Base-by-base conservation (phyloP, 1,140 invertebrate genomes). In the Argopecten irradians region DNA sequence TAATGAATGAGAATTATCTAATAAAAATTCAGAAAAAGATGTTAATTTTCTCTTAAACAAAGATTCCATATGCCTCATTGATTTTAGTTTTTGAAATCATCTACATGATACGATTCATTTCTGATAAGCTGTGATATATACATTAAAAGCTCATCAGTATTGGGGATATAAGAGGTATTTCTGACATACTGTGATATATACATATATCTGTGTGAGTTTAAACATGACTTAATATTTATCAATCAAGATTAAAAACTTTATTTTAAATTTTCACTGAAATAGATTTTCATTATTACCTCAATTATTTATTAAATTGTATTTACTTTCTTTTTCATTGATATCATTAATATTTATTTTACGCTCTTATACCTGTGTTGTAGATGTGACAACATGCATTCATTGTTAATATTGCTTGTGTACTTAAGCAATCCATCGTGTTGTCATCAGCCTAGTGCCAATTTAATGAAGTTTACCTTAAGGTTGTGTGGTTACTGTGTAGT, bases 361-460 rank as follows among this genome's bases (percentile, higher is more conserved):
- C 55, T 71, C 55, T n/a, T n/a, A n/a, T n/a, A n/a, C n/a, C n/a
- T 71, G 14, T 71, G 55, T 71, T n/a, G 28, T 71, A n/a, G n/a
- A 28, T 5, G 2, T 71, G 55, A 71, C 55, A 71, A 2, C 3
- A 46, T 22, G 2, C 9, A 2, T 46, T 11, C 22, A 46, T 46
- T 19, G 3, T 46, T 16, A 46, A 8, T 46, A 46, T 46, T 46
- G 9, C 9, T 46, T 11, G 43, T 46, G 9, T 46, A 46, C 22
- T 46, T 46, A 46, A 46, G 22, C 43, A 46, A 19, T 46, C 43
- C 9, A 46, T 19, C 43, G 13, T 19, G 28, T 39, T 39, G 55
- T 71, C 55, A 71, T 71, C 28, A 71, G 55, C 43, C n/a, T 71
- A 71, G 55, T 71, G 55, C 55, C 55, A 71, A 71, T 71, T 71